These are phyloP conservation scores for Drosophila pachea DNA, from an alignment of 1,140 invertebrate genomes.

Conservation along the genomic window DNA sequence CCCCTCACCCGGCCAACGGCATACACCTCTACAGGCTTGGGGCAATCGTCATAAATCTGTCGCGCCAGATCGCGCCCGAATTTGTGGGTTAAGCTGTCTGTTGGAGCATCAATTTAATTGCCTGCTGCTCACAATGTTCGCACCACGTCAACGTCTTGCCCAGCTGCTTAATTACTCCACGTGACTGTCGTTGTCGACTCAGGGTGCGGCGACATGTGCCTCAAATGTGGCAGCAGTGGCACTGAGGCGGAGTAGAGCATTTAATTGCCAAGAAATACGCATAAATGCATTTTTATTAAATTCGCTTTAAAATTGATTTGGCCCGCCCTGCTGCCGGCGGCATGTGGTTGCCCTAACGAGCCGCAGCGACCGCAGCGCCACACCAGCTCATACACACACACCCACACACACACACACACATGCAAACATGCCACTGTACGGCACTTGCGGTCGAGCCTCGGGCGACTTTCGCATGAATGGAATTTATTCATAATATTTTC, in stretches of 20 bases:
- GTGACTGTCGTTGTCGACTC: not conserved
- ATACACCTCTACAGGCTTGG: constrained; percentile 7
- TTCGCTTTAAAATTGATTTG: constrained; percentile 74
- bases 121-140: constrained; percentile 59
- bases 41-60: constrained; percentile 68
- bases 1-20: not conserved
- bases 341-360: constrained; percentile 57
- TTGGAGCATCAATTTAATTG: constrained; percentile 63
- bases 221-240: constrained; percentile 18
- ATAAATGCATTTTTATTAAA: constrained; percentile 73
- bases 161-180: constrained; percentile 65
- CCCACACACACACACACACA: constrained; percentile 10
- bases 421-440: constrained; percentile 39
- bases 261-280: constrained; percentile 67
- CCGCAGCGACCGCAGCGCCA: constrained; percentile 25
- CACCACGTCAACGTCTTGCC: constrained; percentile 67
- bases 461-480: constrained; percentile 64
- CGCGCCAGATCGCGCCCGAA: constrained; percentile 26
- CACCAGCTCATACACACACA: constrained; percentile 11
- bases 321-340: constrained; percentile 41
- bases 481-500: constrained; percentile 64
- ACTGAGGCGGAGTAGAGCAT: constrained; percentile 30
- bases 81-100: constrained; percentile 55
- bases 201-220: constrained; percentile 21
- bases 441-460: constrained; percentile 53